Percentiles rank a stretch among this genome's conserved stretches.
Conservation (phyloP, 2,113 vertebrate genomes). For the Euleptes europaea region DNA sequence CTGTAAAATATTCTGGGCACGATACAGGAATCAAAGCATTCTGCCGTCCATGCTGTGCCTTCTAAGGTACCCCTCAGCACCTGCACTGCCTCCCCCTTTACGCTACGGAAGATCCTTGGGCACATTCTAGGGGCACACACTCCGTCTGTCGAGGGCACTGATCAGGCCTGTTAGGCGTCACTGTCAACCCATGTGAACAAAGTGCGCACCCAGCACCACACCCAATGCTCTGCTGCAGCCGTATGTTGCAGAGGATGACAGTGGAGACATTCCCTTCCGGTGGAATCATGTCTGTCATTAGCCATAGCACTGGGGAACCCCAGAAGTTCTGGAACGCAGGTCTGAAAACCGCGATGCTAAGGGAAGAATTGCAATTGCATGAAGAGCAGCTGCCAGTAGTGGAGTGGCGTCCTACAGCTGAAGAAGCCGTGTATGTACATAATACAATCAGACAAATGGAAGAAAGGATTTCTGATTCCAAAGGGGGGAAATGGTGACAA, state of each 20-base stretch:
- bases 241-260: background rate
- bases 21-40: background rate
- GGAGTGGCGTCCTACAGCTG: too few relatives aligned
- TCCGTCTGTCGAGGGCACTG: background rate
- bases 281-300: background rate
- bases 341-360: background rate
- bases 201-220: background rate
- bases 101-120: background rate
- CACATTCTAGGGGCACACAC: fast-evolving
- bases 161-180: background rate
- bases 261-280: too few relatives aligned
- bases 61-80: background rate
- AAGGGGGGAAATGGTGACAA: background rate
- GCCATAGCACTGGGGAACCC: background rate
- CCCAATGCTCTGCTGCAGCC: background rate
- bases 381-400: background rate
- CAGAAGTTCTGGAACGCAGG: background rate
- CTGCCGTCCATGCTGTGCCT: background rate
- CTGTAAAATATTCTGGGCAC: too few relatives aligned
- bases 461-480: background rate
- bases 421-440: background rate
- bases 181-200: background rate
- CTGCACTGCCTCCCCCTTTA: background rate
- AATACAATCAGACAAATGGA: background rate
- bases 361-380: background rate